Conservation (phyloP, 2,113 vertebrate species). For the Cinclus cinclus region DNA sequence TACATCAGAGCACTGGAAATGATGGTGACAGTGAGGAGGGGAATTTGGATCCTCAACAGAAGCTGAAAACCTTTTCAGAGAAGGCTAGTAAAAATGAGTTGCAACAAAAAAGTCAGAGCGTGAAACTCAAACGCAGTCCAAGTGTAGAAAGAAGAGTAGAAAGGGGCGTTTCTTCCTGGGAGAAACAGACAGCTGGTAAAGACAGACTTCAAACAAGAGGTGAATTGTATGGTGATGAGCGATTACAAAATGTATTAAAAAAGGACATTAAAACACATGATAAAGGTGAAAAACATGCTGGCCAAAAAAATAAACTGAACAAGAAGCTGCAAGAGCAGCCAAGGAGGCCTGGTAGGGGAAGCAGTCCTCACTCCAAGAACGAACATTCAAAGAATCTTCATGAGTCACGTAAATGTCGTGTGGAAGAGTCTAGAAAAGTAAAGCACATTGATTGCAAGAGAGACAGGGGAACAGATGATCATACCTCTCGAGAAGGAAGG, state of each 20-base stretch:
- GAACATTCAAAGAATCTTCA: conserved; percentile 58
- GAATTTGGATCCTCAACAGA: conserved; percentile 52
- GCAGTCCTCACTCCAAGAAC: conserved; percentile 57
- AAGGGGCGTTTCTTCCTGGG: conserved; percentile 44
- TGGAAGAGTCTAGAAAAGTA: conserved; percentile 66
- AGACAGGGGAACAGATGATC: conserved; percentile 55
- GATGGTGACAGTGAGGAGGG: conserved; percentile 41
- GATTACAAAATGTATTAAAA: conserved; percentile 55
- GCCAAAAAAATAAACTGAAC: conserved; percentile 41
- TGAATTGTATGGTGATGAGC: conserved; percentile 65
- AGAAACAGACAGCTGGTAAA: conserved; percentile 65
- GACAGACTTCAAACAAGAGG: conserved; percentile 60
- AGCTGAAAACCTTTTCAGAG: conserved; percentile 46
- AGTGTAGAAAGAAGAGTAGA: conserved; percentile 59
- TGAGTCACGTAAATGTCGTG: conserved; percentile 56
- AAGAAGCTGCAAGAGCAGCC: conserved; percentile 68
- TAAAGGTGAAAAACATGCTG: conserved; percentile 69
- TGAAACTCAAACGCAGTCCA: conserved; percentile 59
- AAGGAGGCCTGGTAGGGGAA: conserved; percentile 67
- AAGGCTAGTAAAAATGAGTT: conserved; percentile 64
- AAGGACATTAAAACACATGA: conserved; percentile 69
- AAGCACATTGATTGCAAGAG: conserved; percentile 65
- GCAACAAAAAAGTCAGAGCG: conserved; percentile 60
- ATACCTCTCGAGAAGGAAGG: conserved; percentile 62
- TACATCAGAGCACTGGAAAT: not conserved